Percentiles rank a stretch among this genome's conserved stretches.
phyloP scores from a whole-genome alignment of 35 echinoderm and acorn worm species.

The Ophiothrix spiculata region DNA sequence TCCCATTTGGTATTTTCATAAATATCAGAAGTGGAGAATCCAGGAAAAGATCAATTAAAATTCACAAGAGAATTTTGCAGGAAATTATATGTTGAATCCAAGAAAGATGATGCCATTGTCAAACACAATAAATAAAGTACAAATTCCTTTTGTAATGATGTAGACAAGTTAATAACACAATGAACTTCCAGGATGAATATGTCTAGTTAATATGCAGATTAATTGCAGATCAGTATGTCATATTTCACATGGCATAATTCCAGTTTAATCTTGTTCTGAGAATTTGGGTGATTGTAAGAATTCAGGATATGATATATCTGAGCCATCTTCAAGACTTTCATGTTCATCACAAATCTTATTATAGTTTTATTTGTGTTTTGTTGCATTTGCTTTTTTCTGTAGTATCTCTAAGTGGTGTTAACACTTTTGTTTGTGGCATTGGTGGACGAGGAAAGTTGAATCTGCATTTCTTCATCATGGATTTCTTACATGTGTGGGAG shows the following conservation, averaged over 20 bases:
- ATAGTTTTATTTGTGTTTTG: background rate
- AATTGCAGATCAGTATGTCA: background rate
- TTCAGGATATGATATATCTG: constrained; percentile 22
- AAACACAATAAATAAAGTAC: too few species aligned
- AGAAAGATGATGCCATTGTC: too few species aligned
- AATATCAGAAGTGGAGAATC: too few species aligned
- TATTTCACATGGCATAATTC: background rate
- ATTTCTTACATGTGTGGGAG: constrained; percentile 34
- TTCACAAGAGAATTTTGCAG: too few species aligned
- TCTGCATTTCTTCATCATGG: constrained; percentile 20
- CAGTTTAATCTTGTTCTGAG: constrained; percentile 23
- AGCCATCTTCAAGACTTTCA: background rate
- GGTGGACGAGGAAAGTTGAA: constrained; percentile 54
- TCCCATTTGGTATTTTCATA: too few species aligned
- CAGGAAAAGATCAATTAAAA: too few species aligned
- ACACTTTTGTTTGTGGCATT: constrained; percentile 32
- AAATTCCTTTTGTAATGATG: too few species aligned
- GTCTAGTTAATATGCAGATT: too few species aligned
- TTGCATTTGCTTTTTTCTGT: background rate
- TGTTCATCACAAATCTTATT: constrained; percentile 22
- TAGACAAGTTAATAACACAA: too few species aligned
- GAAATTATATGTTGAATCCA: too few species aligned
- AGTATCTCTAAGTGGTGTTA: constrained; percentile 19
- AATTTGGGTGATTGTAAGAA: constrained; percentile 26
- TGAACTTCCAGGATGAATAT: too few species aligned